Evolutionary conservation across 2,113 vertebrate genomes (phyloP).

Genomic region (Rhinopithecus roxellana): DNA sequence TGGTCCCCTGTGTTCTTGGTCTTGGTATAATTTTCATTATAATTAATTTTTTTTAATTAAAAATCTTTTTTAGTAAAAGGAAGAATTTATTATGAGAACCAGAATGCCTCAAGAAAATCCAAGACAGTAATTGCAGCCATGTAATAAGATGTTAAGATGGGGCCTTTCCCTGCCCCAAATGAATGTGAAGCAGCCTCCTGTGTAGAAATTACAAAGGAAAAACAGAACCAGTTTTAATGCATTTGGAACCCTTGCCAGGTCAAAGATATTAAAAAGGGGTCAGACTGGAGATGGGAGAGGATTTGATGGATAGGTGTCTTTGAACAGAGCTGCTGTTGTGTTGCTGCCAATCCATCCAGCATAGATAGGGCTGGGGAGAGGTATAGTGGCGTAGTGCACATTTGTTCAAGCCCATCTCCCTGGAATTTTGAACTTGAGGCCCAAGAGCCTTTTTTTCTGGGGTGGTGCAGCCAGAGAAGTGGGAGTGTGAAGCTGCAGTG

Average conservation of each 20-base stretch:
- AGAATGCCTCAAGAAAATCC: background rate
- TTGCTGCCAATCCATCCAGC: rapidly evolving
- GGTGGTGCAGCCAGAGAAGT: background rate
- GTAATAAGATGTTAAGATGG: background rate
- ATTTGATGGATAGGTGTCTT: background rate
- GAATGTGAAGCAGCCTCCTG: background rate
- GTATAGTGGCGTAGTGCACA: too few species aligned
- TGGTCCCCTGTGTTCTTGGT: background rate
- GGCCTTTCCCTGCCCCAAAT: background rate
- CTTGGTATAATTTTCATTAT: background rate
- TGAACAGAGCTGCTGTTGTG: background rate
- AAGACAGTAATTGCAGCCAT: background rate
- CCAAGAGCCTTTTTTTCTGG: background rate
- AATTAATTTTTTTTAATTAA: background rate
- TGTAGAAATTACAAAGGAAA: background rate
- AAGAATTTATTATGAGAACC: background rate
- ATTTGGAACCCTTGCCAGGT: background rate
- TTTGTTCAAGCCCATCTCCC: background rate
- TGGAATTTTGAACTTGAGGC: background rate
- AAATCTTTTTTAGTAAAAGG: background rate
- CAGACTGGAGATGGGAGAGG: background rate
- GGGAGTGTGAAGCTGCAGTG: background rate
- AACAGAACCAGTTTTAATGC: background rate
- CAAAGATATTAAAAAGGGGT: background rate
- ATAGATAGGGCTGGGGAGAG: background rate